phyloP scores from a whole-genome alignment of 2,888 invertebrate species.

The Chymomyza amoena region DNA sequence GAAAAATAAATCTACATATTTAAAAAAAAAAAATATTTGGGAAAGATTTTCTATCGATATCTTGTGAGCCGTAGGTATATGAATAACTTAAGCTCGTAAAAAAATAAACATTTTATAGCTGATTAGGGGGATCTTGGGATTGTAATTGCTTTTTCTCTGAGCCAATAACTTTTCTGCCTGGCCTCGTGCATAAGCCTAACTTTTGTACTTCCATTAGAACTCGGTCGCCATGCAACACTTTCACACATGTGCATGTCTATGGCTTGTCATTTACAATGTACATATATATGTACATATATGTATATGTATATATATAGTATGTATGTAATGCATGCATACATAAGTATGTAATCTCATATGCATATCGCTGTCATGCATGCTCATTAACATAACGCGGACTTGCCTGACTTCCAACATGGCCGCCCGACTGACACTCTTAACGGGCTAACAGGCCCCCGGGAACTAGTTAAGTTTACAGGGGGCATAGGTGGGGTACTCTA shows the following conservation, averaged over 20 bases:
- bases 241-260: background rate
- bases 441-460: background rate
- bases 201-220: background rate
- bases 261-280: background rate
- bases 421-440: background rate
- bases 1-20: too few relatives aligned
- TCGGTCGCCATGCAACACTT: background rate
- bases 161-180: too few relatives aligned
- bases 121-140: too few relatives aligned
- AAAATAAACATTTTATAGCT: too few relatives aligned
- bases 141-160: too few relatives aligned
- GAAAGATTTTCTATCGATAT: too few relatives aligned
- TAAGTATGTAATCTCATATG: background rate
- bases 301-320: background rate
- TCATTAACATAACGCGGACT: conserved; percentile 4
- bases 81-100: too few relatives aligned
- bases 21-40: too few relatives aligned
- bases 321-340: background rate
- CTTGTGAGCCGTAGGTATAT: too few relatives aligned
- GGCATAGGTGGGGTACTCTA: background rate
- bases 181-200: background rate
- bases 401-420: background rate
- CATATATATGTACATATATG: background rate
- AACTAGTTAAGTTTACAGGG: background rate
- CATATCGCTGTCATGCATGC: background rate